Conservation (phyloP, 2,113 vertebrate genomes). For the Pao palembangensis region DNA sequence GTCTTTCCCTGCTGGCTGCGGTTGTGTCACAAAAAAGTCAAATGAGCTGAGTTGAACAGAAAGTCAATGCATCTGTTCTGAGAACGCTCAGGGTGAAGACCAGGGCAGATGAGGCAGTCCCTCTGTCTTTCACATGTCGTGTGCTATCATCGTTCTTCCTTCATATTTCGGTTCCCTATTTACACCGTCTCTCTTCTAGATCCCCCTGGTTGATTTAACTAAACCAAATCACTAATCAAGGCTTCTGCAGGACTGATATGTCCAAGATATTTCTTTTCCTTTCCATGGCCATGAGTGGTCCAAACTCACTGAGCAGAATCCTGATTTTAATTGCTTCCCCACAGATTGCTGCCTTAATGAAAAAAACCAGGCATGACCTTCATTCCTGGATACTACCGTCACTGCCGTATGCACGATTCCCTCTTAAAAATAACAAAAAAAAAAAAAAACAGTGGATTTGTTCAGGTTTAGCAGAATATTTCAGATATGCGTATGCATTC, state of each 20-base stretch:
- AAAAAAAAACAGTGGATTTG: not conserved
- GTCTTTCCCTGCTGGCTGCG: not conserved
- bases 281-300: slow-evolving; percentile 33
- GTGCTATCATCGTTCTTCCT: too few relatives aligned
- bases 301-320: slow-evolving; percentile 44
- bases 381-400: slow-evolving; percentile 38
- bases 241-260: slow-evolving; percentile 22
- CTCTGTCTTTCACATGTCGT: too few relatives aligned
- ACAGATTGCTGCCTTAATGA: slow-evolving; percentile 58
- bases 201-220: slow-evolving; percentile 5
- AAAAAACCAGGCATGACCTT: slow-evolving; percentile 64
- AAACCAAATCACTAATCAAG: slow-evolving; percentile 41
- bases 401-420: slow-evolving; percentile 15
- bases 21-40: too few relatives aligned
- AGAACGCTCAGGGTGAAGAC: too few relatives aligned
- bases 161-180: not conserved
- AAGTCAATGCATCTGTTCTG: not conserved
- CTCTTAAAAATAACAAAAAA: slow-evolving; percentile 1
- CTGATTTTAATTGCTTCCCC: slow-evolving; percentile 71
- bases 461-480: too few relatives aligned
- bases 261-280: slow-evolving; percentile 34
- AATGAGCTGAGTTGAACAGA: not conserved
- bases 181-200: not conserved
- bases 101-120: too few relatives aligned
- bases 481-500: too few relatives aligned